These are phyloP conservation scores for Galbula dea DNA, from an alignment of 2,113 vertebrate genomes.

Conservation along the genomic window DNA sequence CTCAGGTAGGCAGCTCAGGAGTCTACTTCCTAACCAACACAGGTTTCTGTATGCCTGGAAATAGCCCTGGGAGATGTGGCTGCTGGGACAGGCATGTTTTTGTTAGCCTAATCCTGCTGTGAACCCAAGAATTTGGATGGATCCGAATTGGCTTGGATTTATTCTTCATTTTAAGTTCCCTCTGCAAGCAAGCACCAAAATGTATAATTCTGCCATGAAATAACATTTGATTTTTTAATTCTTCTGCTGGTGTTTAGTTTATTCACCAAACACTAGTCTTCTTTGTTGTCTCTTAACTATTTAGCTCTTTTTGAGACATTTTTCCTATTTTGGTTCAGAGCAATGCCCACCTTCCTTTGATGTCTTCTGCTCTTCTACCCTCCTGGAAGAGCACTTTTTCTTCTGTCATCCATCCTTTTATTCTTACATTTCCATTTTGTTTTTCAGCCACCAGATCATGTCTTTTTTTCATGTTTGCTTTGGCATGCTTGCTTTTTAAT, in stretches of 20 bases:
- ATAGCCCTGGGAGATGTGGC: not conserved
- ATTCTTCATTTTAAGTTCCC: not conserved
- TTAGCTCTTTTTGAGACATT: not conserved
- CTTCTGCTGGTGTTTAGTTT: not conserved
- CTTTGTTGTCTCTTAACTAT: not conserved
- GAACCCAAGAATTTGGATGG: not conserved
- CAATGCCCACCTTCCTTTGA: not conserved
- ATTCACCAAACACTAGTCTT: not conserved
- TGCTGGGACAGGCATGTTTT: not conserved
- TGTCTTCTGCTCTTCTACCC: not conserved
- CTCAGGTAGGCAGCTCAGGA: not conserved
- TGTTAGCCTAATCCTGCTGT: not conserved
- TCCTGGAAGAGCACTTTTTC: not conserved
- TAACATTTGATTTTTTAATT: not conserved
- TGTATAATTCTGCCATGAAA: not conserved
- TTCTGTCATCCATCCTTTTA: not conserved
- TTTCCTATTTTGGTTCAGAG: not conserved
- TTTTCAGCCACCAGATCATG: not conserved
- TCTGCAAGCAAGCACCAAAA: not conserved
- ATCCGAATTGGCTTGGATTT: not conserved
- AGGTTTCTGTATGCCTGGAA: not conserved
- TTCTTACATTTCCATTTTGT: not conserved
- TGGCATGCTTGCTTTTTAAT: not conserved
- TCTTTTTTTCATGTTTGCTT: not conserved
- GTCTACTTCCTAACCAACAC: not conserved